These are phyloP conservation scores for Heliconius aoede DNA, from an alignment of 2,888 invertebrate genomes.

Conservation along the genomic window DNA sequence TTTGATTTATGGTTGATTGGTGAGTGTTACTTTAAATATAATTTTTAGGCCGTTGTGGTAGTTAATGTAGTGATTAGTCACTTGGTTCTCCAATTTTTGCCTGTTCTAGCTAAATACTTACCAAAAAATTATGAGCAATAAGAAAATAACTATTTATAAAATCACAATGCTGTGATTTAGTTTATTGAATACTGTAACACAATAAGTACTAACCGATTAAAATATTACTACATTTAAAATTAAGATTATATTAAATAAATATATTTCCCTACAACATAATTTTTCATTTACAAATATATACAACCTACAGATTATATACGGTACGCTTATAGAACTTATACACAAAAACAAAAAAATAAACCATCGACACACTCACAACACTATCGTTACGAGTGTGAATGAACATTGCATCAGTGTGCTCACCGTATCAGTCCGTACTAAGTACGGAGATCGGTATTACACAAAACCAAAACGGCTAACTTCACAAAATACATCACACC, in stretches of 20 bases:
- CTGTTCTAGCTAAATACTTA: too few relatives aligned
- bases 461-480: slow-evolving; percentile 57
- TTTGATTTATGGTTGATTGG: slow-evolving; percentile 6
- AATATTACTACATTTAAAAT: too few relatives aligned
- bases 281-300: too few relatives aligned
- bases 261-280: too few relatives aligned
- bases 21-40: background rate
- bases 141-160: background rate
- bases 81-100: background rate
- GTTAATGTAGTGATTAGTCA: background rate
- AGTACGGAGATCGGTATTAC: slow-evolving; percentile 67
- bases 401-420: slow-evolving; percentile 75
- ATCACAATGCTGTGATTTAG: background rate
- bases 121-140: background rate
- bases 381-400: slow-evolving; percentile 71
- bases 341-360: background rate
- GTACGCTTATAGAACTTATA: background rate
- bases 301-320: background rate
- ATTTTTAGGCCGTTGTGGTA: background rate
- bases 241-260: too few relatives aligned
- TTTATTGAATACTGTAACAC: background rate
- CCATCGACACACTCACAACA: slow-evolving; percentile 52
- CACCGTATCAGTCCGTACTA: slow-evolving; percentile 77
- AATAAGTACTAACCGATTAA: too few relatives aligned
- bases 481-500: slow-evolving; percentile 25